These are phyloP conservation scores for Cynopterus brachyotis DNA, from an alignment of 2,113 vertebrate species.

Conservation along the genomic window DNA sequence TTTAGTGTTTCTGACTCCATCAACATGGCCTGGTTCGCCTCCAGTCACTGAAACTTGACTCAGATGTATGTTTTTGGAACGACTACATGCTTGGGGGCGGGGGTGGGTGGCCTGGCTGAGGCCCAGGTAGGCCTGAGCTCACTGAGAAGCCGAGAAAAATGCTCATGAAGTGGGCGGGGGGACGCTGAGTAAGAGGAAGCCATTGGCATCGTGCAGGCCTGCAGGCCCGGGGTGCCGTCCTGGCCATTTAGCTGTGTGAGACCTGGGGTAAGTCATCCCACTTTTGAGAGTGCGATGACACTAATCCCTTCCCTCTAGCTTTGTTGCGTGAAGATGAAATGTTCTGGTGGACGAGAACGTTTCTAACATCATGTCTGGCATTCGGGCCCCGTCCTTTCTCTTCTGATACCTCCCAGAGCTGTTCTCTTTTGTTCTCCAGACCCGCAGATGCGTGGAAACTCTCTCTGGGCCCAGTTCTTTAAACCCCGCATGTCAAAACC, in stretches of 20 bases:
- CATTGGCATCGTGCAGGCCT: background rate
- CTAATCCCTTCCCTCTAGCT: background rate
- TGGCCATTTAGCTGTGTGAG: background rate
- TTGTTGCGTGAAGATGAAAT: background rate
- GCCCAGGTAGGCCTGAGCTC: background rate
- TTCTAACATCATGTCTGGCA: background rate
- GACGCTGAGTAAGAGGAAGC: background rate
- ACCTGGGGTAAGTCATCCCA: background rate
- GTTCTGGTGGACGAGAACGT: background rate
- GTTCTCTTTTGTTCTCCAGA: background rate
- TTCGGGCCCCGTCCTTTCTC: background rate
- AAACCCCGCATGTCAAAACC: background rate
- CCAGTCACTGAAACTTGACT: background rate
- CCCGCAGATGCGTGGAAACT: background rate
- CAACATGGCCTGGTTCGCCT: background rate
- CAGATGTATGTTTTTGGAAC: background rate
- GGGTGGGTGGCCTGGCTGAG: too few species aligned
- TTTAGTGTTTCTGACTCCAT: slow-evolving; percentile 25
- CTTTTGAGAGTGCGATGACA: background rate
- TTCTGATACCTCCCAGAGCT: background rate
- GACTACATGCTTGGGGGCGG: background rate
- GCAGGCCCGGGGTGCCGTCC: background rate
- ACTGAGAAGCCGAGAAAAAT: too few species aligned
- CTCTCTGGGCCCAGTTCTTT: background rate
- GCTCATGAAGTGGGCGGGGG: too few species aligned